Base-by-base conservation (phyloP, 2,797 vertebrate genomes). In the Psittacula derbiana region DNA sequence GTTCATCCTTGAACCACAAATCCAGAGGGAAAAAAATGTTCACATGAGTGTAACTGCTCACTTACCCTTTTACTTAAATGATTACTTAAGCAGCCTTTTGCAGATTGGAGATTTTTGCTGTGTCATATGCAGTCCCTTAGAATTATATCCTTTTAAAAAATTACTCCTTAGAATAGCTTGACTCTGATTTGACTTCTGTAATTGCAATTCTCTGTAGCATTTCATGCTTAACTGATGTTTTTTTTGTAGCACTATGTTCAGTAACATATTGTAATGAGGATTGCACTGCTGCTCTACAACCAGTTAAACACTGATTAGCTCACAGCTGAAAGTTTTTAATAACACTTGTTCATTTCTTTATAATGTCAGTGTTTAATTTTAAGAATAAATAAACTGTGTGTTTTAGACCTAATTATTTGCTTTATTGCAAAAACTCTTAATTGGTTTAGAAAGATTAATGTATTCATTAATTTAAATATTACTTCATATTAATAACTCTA, bases 271-370 rank as follows among this genome's bases (percentile, higher is more conserved):
- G 52, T 14, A 64, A 23, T 44, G 20, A 1, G 6, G 72, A 85
- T 80, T 90, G 23, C 43, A 30, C 36, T 80, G 58, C 49, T 86
- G 28, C 11, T 91, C 36, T 76, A 72, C 28, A 89, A 47, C 13
- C 71, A 91, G 80, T 79, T 89, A 87, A 90, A 62, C 69, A 67
- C 31, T 82, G 85, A 92, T 92, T 83, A 93, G 55, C 21, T 44
- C 46, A 67, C 65, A 91, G 55, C 8, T 64, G 38, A 91, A 91
- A 57, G 23, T 57, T 94, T 91, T 74, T 76, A 88, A 67, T 80
- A 93, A 81, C 25, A 47, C 27, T 90, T 87, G 33, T 20, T 92
- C 21, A 3, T 90, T 92, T 84, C 46, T 81, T 83, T 53, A 47
- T 49, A 71, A 27, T 55, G 36, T 79, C 65, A 89, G 13, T 16